A percentile compares a stretch with the other conserved stretches of the same genome.
These are phyloP conservation scores for Chloropsis hardwickii DNA, from an alignment of 2,113 vertebrate genomes.

Conservation along the genomic window DNA sequence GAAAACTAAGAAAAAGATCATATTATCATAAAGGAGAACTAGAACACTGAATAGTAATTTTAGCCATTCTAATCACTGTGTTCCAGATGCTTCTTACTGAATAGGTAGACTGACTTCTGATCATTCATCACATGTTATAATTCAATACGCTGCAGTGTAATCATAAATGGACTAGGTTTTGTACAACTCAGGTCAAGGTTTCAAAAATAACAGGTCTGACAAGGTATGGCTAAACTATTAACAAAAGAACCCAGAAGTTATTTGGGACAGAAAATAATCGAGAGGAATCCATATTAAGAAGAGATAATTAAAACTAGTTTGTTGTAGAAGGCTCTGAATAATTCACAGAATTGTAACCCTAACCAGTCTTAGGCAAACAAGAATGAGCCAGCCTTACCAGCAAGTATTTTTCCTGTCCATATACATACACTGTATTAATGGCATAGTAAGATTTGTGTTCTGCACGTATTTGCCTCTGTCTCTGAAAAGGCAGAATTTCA, in stretches of 20 bases:
- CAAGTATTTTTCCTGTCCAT: constrained; percentile 97
- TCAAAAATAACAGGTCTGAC: background rate
- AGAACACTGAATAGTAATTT: background rate
- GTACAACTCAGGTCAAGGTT: background rate
- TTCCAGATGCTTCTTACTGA: background rate
- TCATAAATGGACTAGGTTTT: background rate
- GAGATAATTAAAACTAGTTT: background rate
- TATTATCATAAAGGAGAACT: background rate
- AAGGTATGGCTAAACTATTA: background rate
- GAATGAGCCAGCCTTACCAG: constrained; percentile 78
- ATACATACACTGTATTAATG: constrained; percentile 95
- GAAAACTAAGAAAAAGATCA: background rate
- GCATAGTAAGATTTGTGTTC: constrained; percentile 96
- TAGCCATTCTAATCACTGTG: background rate
- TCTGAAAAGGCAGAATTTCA: constrained; percentile 65
- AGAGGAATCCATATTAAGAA: background rate
- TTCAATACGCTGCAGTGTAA: background rate
- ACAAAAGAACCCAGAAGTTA: background rate
- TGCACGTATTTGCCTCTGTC: constrained; percentile 83
- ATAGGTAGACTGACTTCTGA: background rate
- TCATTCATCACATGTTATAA: background rate
- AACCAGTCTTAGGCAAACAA: background rate
- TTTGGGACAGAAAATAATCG: background rate
- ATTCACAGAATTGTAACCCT: background rate
- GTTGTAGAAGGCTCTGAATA: background rate